phyloP scores from a whole-genome alignment of 2,113 vertebrate species.

The Chamaetylas fuelleborni region DNA sequence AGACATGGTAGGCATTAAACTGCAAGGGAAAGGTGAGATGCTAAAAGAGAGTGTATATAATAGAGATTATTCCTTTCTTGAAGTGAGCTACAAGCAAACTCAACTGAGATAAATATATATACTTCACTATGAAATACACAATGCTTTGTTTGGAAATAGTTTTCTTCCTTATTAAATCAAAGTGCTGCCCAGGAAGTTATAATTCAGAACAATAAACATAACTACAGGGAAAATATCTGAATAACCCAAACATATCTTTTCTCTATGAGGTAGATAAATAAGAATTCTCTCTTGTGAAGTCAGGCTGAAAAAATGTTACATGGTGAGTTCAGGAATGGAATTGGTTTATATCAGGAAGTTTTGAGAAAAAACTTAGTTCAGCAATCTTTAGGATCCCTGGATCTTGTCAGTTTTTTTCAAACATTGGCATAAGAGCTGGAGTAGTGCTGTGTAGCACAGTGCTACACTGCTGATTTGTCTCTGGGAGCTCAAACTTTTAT shows the following conservation, averaged over 20 bases:
- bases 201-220: background rate
- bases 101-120: background rate
- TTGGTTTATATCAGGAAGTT: background rate
- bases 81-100: background rate
- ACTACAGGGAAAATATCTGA: background rate
- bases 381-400: background rate
- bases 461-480: rapidly evolving
- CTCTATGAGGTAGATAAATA: background rate
- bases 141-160: background rate
- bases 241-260: background rate
- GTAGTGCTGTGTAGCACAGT: background rate
- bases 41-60: background rate
- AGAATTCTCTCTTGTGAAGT: background rate
- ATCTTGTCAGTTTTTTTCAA: background rate
- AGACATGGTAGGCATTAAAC: background rate
- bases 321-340: background rate
- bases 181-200: background rate
- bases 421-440: background rate
- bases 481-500: background rate
- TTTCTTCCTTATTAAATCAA: background rate
- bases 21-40: background rate
- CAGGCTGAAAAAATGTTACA: background rate
- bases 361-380: background rate
- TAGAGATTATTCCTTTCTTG: background rate
- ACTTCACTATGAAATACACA: background rate